phyloP scores from a whole-genome alignment of 2,797 vertebrate species.

The Scarus forsteni region DNA sequence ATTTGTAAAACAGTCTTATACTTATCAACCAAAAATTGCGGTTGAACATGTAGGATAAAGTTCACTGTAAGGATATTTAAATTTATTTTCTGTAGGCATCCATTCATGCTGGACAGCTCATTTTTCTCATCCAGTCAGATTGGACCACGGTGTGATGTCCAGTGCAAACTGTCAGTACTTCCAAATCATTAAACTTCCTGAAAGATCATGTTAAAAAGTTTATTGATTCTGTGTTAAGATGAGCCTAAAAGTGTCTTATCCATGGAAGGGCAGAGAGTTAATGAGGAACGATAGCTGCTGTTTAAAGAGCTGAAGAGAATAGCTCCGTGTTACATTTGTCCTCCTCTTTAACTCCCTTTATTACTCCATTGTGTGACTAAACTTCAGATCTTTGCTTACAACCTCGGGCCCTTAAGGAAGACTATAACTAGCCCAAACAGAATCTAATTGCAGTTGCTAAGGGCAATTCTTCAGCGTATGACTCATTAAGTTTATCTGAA shows the following conservation, averaged over 20 bases:
- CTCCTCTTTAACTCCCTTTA: conserved; percentile 25
- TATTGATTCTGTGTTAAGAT: not conserved
- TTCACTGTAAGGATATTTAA: too few relatives aligned
- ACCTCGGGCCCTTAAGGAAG: conserved; percentile 32
- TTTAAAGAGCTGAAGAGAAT: not conserved
- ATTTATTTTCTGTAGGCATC: too few relatives aligned
- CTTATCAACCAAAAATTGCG: too few relatives aligned
- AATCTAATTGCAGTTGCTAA: conserved; percentile 69
- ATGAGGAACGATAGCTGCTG: not conserved
- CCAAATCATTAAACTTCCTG: too few relatives aligned
- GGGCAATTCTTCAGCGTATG: conserved; percentile 40
- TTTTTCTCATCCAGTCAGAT: too few relatives aligned
- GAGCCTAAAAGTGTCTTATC: not conserved
- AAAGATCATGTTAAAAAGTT: not conserved
- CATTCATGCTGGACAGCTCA: too few relatives aligned
- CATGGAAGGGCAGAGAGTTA: not conserved
- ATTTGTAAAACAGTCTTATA: too few relatives aligned
- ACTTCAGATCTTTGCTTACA: conserved; percentile 49
- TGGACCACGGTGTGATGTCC: too few relatives aligned
- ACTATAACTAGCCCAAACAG: conserved; percentile 53
- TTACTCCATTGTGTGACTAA: conserved; percentile 37
- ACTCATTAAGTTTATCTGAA: conserved; percentile 75
- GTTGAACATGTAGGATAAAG: too few relatives aligned
- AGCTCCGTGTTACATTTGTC: not conserved
- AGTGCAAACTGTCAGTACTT: too few relatives aligned